Evolutionary conservation across 2,113 vertebrate genomes (phyloP).

Genomic region (Hippoglossus stenolepis): DNA sequence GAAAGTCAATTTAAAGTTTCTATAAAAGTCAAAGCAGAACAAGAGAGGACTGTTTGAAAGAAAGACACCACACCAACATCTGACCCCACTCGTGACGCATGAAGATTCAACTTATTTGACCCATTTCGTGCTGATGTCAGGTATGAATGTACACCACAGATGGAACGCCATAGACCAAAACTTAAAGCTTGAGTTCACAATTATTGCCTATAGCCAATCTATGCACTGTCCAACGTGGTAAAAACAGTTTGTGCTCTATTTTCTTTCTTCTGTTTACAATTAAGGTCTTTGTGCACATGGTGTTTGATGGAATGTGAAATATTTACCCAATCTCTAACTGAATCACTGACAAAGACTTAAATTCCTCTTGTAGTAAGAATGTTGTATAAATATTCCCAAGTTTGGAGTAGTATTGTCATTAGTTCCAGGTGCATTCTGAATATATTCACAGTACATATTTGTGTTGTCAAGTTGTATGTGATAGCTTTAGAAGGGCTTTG

Average conservation of each 20-base stretch:
- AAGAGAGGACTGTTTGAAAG: not conserved
- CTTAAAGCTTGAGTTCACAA: not conserved
- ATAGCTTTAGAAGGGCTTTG: too few species aligned
- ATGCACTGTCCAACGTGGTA: not conserved
- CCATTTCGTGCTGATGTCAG: not conserved
- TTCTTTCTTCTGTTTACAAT: too few species aligned
- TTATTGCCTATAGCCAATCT: not conserved
- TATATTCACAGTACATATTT: too few species aligned
- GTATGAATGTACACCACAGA: not conserved
- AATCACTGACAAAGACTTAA: too few species aligned
- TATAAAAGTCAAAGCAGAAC: slow-evolving; percentile 2
- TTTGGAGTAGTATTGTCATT: too few species aligned
- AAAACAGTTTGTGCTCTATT: too few species aligned
- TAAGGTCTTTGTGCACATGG: too few species aligned
- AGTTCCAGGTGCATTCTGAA: too few species aligned
- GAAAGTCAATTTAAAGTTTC: not conserved
- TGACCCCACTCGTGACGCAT: not conserved
- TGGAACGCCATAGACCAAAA: not conserved
- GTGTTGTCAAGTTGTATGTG: too few species aligned
- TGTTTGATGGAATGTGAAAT: not conserved
- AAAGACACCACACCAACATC: not conserved
- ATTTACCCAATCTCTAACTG: too few species aligned
- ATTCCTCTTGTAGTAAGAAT: too few species aligned
- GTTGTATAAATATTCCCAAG: too few species aligned
- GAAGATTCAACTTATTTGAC: not conserved